phyloP scores from a whole-genome alignment of 2,888 invertebrate species.

The Drosophila multiciliata region DNA sequence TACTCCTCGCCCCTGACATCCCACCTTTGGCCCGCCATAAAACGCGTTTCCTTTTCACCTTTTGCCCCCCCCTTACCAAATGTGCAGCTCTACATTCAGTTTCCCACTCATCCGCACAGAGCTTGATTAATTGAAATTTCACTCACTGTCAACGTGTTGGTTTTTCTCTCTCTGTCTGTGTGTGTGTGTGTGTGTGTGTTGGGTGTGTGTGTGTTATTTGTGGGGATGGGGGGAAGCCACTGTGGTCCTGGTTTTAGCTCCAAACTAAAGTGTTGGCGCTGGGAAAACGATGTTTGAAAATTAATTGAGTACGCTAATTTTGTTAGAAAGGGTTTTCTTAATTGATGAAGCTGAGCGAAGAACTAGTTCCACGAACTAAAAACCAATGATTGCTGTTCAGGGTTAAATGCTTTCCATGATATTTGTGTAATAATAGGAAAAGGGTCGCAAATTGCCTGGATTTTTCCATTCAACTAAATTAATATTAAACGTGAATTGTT shows the following conservation, averaged over 20 bases:
- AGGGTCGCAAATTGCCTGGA: background rate
- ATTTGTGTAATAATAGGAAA: background rate
- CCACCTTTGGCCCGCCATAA: background rate
- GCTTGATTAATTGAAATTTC: conserved; percentile 77
- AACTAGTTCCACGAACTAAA: conserved; percentile 35
- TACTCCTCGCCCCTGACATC: background rate
- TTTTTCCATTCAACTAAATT: background rate
- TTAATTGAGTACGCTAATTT: conserved; percentile 80
- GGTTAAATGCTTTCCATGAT: conserved; percentile 12
- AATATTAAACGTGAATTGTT: background rate
- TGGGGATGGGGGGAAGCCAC: background rate
- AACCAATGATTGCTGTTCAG: conserved; percentile 17
- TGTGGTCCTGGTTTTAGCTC: conserved; percentile 1
- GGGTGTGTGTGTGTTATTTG: background rate
- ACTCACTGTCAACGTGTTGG: conserved; percentile 67
- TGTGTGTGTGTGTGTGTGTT: conserved; percentile 20
- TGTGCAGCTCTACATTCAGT: conserved; percentile 33
- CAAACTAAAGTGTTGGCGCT: conserved; percentile 46
- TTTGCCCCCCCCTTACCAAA: conserved; percentile 28
- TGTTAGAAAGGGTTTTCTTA: conserved; percentile 69
- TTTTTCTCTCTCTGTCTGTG: conserved; percentile 16
- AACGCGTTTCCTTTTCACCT: conserved; percentile 40
- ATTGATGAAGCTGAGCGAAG: conserved; percentile 58
- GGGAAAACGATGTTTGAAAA: conserved; percentile 64
- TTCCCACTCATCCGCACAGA: conserved; percentile 29